phyloP scores from a whole-genome alignment of 2,888 invertebrate species.

The Amiota mariae region DNA sequence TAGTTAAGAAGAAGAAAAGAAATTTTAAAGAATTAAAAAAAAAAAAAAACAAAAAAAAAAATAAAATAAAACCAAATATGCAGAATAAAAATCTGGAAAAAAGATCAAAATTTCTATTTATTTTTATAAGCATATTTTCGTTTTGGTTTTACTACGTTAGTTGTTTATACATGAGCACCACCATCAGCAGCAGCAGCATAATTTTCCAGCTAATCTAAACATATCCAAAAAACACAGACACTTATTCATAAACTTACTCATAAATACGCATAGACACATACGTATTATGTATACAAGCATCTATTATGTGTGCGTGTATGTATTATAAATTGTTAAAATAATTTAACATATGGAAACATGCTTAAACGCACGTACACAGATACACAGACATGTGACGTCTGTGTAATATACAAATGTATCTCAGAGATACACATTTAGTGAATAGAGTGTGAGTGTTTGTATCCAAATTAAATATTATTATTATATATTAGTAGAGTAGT shows the following conservation, averaged over 20 bases:
- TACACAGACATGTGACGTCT: slow-evolving; percentile 22
- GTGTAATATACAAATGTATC: background rate
- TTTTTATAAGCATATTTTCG: slow-evolving; percentile 14
- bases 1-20: slow-evolving; percentile 15
- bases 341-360: slow-evolving; percentile 33
- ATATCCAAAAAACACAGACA: slow-evolving; percentile 1
- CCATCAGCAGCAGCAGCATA: background rate
- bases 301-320: slow-evolving; percentile 15
- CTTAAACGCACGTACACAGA: slow-evolving; percentile 13
- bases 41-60: background rate
- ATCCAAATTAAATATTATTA: slow-evolving; percentile 6
- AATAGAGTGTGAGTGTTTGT: background rate
- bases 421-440: background rate
- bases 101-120: background rate
- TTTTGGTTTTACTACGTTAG: slow-evolving; percentile 1
- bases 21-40: background rate
- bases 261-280: background rate
- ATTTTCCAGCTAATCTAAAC: slow-evolving; percentile 16
- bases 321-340: no score
- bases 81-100: background rate
- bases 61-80: slow-evolving; percentile 1
- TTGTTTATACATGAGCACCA: background rate
- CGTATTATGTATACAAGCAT: background rate
- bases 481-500: slow-evolving; percentile 7
- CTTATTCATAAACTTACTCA: no score